A percentile compares a stretch with the other conserved stretches of the same genome.
Evolutionary conservation across 2,113 vertebrate species (phyloP).

Genomic region (Octodon degus): DNA sequence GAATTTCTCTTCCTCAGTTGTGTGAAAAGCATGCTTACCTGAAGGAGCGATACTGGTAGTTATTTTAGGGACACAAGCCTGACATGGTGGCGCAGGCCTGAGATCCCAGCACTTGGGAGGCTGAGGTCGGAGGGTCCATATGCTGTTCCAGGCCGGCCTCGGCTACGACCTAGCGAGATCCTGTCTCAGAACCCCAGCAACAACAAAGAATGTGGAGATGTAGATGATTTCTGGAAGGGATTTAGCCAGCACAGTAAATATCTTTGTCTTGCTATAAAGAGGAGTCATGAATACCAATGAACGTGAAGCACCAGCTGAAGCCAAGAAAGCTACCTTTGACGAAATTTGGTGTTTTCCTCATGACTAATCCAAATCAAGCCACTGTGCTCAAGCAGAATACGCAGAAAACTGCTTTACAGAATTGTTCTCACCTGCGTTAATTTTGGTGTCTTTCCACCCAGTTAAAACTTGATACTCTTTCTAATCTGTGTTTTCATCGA

Average conservation of each 20-base stretch:
- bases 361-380: not conserved
- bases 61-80: not conserved
- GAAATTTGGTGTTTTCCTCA: not conserved
- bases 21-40: not conserved
- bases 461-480: not conserved
- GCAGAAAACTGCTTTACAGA: not conserved
- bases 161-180: not conserved
- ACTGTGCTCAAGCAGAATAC: not conserved
- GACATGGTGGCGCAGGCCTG: not conserved
- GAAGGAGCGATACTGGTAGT: not conserved
- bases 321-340: not conserved
- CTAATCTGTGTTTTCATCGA: not conserved
- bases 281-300: not conserved
- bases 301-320: not conserved
- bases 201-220: not conserved
- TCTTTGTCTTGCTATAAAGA: not conserved
- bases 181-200: not conserved
- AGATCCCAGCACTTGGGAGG: not conserved
- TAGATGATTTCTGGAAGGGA: not conserved
- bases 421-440: not conserved
- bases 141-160: not conserved
- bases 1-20: not conserved
- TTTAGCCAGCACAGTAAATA: not conserved
- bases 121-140: not conserved
- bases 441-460: not conserved